Percentiles rank a stretch among this genome's conserved stretches.
Conservation (phyloP, 2,797 vertebrate species). For the Chaetodon trifasciatus region DNA sequence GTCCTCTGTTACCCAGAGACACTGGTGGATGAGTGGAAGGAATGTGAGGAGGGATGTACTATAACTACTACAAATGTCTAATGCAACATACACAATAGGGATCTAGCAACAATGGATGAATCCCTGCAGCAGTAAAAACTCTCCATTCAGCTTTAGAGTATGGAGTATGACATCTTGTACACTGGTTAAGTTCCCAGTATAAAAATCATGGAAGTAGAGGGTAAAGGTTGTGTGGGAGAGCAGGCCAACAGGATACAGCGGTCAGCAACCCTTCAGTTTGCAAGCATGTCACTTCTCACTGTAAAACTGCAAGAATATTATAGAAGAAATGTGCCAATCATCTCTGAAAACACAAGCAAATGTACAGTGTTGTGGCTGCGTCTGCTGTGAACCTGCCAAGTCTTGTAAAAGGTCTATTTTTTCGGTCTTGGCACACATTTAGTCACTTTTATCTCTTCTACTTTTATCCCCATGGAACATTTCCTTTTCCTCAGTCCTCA, state of each 20-base stretch:
- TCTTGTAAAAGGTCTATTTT: not conserved
- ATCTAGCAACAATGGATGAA: not conserved
- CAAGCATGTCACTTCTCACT: conserved; percentile 29
- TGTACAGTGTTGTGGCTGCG: not conserved
- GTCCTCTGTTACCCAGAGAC: conserved; percentile 33
- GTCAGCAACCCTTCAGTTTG: conserved; percentile 18
- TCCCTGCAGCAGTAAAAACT: not conserved
- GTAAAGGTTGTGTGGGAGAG: not conserved
- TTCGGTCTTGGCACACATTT: not conserved
- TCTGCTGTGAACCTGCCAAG: not conserved
- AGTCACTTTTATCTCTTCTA: not conserved
- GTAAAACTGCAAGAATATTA: conserved; percentile 43
- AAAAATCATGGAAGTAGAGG: conserved; percentile 12
- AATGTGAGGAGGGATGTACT: not conserved
- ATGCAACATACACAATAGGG: conserved; percentile 30
- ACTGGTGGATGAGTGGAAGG: conserved; percentile 16
- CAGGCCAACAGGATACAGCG: conserved; percentile 17
- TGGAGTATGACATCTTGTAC: conserved; percentile 2
- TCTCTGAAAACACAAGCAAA: not conserved
- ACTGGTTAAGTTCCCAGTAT: not conserved
- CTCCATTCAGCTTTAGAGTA: not conserved
- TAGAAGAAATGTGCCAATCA: not conserved
- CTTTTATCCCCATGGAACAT: not conserved
- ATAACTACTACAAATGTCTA: conserved; percentile 11
- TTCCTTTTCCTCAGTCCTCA: not conserved